Percentiles rank a stretch among this genome's conserved stretches.
phyloP scores from a whole-genome alignment of 2,888 invertebrate genomes.

The Teleogryllus oceanicus region DNA sequence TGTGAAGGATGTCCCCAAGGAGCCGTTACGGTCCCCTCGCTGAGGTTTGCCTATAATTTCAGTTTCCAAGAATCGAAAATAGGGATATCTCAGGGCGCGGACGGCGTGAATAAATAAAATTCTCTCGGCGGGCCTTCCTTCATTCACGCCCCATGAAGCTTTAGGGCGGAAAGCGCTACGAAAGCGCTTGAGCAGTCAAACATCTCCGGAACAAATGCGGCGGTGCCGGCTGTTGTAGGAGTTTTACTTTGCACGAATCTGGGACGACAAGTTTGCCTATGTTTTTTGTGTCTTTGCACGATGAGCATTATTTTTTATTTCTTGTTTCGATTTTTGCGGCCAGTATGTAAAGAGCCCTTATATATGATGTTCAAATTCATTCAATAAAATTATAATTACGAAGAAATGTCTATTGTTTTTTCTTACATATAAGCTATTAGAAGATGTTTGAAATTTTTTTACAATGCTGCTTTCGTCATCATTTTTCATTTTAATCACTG shows the following conservation, averaged over 20 bases:
- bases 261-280: too few relatives aligned
- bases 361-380: too few relatives aligned
- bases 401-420: too few relatives aligned
- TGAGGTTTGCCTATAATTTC: background rate
- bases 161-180: background rate
- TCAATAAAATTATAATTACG: too few relatives aligned
- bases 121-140: background rate
- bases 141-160: background rate
- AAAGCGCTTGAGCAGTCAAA: background rate
- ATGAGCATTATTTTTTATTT: too few relatives aligned
- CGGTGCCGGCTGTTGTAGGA: background rate
- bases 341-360: too few relatives aligned
- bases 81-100: background rate
- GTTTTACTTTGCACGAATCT: background rate
- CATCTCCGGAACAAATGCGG: background rate
- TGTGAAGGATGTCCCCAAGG: background rate
- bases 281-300: too few relatives aligned
- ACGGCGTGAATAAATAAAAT: background rate
- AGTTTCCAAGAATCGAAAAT: background rate
- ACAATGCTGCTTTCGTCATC: too few relatives aligned
- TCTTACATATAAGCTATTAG: too few relatives aligned
- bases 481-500: too few relatives aligned
- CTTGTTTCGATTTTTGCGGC: too few relatives aligned
- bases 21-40: background rate
- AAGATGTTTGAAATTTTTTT: too few relatives aligned